phyloP scores from a whole-genome alignment of 2,888 invertebrate genomes.

The Camponotus fellah region DNA sequence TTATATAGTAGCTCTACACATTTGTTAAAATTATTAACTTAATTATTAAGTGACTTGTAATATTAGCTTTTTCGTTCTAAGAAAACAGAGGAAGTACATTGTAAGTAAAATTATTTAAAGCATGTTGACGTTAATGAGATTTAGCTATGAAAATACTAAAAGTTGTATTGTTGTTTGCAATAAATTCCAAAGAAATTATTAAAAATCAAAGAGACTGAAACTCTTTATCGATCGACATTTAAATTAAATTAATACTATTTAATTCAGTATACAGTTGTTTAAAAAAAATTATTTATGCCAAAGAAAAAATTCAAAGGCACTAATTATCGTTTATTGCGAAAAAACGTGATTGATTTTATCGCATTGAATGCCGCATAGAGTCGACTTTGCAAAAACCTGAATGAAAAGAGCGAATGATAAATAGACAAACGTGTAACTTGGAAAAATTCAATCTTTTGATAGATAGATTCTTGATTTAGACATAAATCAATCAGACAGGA shows the following conservation, averaged over 20 bases:
- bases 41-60: slow-evolving; percentile 21
- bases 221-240: neutral
- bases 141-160: neutral
- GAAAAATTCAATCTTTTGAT: neutral
- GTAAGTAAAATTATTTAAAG: slow-evolving; percentile 33
- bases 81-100: neutral
- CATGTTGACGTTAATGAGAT: slow-evolving; percentile 35
- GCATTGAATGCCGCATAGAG: neutral
- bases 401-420: neutral
- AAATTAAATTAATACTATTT: neutral
- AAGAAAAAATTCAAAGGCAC: neutral
- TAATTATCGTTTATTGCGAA: neutral
- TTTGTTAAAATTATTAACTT: slow-evolving; percentile 34
- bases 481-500: neutral
- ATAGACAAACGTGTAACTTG: neutral
- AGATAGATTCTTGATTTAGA: neutral
- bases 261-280: neutral
- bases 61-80: neutral
- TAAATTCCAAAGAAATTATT: neutral
- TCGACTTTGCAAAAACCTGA: neutral
- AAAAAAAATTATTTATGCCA: neutral
- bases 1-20: neutral
- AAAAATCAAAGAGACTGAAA: slow-evolving; percentile 19
- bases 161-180: slow-evolving; percentile 10
- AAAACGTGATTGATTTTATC: neutral